A percentile compares a stretch with the other conserved stretches of the same genome.
Evolutionary conservation across 2,797 vertebrate species (phyloP).

Genomic region (Typhlichthys eigenmanni): DNA sequence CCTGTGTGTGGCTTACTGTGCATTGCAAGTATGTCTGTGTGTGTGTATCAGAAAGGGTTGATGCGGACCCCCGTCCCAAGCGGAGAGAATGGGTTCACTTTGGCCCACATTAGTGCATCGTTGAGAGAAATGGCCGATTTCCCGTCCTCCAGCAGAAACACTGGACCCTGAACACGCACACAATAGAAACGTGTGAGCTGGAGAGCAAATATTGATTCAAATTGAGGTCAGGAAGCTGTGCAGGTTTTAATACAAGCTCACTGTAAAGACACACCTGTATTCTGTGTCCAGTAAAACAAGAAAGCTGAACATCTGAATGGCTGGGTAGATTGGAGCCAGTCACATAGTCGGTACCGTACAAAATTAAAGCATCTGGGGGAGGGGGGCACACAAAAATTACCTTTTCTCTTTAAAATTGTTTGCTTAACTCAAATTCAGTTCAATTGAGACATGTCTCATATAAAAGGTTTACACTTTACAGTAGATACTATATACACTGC

Average conservation of each 20-base stretch:
- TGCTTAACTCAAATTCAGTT: neutral
- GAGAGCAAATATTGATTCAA: neutral
- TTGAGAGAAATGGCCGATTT: constrained; percentile 94
- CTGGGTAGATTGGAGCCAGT: constrained; percentile 94
- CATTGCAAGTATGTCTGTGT: neutral
- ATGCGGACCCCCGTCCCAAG: constrained; percentile 93
- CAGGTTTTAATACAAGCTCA: neutral
- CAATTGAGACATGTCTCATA: neutral
- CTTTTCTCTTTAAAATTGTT: neutral
- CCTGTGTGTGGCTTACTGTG: too few species aligned
- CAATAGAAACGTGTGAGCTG: neutral
- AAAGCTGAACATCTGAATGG: constrained; percentile 89
- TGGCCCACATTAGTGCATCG: constrained; percentile 98
- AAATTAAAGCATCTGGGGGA: constrained; percentile 36
- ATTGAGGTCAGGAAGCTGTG: too few species aligned
- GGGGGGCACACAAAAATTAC: neutral
- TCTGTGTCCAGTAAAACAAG: constrained; percentile 91
- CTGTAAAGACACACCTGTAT: constrained; percentile 84
- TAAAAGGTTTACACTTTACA: neutral
- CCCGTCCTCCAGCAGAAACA: constrained; percentile 93
- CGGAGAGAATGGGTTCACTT: constrained; percentile 97
- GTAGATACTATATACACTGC: neutral
- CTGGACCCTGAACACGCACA: constrained; percentile 79
- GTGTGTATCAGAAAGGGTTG: constrained; percentile 86
- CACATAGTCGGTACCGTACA: constrained; percentile 86